Evolutionary conservation across 1,140 invertebrate genomes (phyloP).

Genomic region (Antheraea mylitta): DNA sequence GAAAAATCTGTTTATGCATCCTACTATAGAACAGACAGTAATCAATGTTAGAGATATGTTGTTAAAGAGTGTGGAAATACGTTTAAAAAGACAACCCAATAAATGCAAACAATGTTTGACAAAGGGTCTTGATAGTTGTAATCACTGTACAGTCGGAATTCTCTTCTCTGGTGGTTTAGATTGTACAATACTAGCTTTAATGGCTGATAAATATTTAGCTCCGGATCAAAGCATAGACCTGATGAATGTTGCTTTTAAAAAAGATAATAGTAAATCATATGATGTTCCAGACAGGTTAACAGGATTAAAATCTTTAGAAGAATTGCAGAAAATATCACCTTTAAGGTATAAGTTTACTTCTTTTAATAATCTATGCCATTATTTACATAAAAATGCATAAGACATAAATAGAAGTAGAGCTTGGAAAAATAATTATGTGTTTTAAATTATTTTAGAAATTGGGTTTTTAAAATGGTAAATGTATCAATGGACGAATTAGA

Average conservation of each 20-base stretch:
- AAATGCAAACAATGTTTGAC: conserved; percentile 83
- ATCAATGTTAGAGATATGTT: conserved; percentile 79
- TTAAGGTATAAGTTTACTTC: conserved; percentile 79
- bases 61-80: conserved; percentile 81
- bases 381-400: background rate
- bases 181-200: conserved; percentile 91
- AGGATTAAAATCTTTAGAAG: conserved; percentile 85
- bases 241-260: conserved; percentile 98
- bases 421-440: background rate
- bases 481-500: conserved; percentile 85
- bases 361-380: background rate
- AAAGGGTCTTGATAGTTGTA: conserved; percentile 34
- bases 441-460: conserved; percentile 48
- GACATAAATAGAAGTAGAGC: no score
- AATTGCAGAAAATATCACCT: conserved; percentile 86
- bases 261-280: conserved; percentile 71
- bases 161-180: conserved; percentile 98
- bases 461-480: conserved; percentile 85
- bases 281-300: conserved; percentile 91
- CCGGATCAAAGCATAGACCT: conserved; percentile 90
- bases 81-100: conserved; percentile 83
- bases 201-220: conserved; percentile 88
- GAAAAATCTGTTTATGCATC: conserved; percentile 64
- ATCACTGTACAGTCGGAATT: conserved; percentile 89
- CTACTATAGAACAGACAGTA: conserved; percentile 61